These are phyloP conservation scores for Mercenaria mercenaria DNA, from an alignment of 1,140 invertebrate species.

Conservation along the genomic window DNA sequence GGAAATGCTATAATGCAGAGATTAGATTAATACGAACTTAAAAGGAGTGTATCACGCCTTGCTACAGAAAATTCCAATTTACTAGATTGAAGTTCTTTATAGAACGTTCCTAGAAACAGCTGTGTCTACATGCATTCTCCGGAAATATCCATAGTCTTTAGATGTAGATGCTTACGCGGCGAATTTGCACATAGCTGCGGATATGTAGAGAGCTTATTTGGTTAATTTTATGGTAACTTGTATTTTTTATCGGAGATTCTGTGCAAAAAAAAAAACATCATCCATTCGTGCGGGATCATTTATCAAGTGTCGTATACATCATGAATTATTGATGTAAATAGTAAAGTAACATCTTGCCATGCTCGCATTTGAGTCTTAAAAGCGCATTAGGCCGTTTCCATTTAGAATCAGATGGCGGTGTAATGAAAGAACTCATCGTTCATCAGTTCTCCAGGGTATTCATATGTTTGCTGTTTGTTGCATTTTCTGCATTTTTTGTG, in stretches of 20 bases:
- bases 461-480: neutral
- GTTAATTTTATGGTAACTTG: too few relatives aligned
- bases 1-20: neutral
- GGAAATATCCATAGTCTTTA: too few relatives aligned
- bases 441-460: neutral
- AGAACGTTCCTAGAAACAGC: too few relatives aligned
- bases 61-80: too few relatives aligned
- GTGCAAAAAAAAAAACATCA: too few relatives aligned
- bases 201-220: too few relatives aligned
- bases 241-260: too few relatives aligned
- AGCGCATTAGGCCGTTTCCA: conserved; percentile 3
- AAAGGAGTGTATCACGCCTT: neutral
- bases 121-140: neutral
- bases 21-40: neutral
- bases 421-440: neutral
- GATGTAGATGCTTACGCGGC: too few relatives aligned
- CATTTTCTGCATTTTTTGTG: neutral
- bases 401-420: neutral
- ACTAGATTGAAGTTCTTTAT: too few relatives aligned
- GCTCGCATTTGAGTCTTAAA: neutral
- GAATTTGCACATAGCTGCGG: too few relatives aligned
- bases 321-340: conserved; percentile 27
- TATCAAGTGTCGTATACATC: neutral
- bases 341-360: neutral
- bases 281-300: conserved; percentile 6